Conservation (phyloP, 2,113 vertebrate species). For the Saiga tatarica region DNA sequence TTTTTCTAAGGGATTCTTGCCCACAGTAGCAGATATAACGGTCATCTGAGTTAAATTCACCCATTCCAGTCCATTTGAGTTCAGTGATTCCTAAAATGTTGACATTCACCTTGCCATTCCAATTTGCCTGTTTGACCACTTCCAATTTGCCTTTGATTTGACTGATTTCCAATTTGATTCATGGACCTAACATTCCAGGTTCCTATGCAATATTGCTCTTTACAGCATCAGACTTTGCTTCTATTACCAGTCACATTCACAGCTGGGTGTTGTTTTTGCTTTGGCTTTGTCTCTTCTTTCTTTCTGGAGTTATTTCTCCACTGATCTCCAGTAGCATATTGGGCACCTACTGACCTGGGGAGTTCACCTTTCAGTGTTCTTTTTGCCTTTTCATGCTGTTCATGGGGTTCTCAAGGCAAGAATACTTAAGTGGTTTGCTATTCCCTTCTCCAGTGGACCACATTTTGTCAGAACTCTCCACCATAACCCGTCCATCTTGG, state of each 20-base stretch:
- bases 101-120: background rate
- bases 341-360: background rate
- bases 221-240: background rate
- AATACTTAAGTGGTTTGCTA: background rate
- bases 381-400: background rate
- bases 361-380: background rate
- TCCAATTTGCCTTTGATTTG: background rate
- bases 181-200: background rate
- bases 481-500: background rate
- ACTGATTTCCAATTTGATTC: background rate
- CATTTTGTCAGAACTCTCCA: background rate
- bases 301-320: background rate
- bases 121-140: background rate
- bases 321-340: background rate
- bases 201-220: background rate
- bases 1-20: background rate
- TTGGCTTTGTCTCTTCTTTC: background rate
- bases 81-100: background rate
- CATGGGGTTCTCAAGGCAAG: background rate
- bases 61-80: background rate
- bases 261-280: background rate
- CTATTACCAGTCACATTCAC: background rate
- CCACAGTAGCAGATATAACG: background rate
- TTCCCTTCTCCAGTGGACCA: background rate
- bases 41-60: background rate